A percentile compares a stretch with the other conserved stretches of the same genome.
Evolutionary conservation across 2,888 invertebrate genomes (phyloP).

Genomic region (Sipha maydis): DNA sequence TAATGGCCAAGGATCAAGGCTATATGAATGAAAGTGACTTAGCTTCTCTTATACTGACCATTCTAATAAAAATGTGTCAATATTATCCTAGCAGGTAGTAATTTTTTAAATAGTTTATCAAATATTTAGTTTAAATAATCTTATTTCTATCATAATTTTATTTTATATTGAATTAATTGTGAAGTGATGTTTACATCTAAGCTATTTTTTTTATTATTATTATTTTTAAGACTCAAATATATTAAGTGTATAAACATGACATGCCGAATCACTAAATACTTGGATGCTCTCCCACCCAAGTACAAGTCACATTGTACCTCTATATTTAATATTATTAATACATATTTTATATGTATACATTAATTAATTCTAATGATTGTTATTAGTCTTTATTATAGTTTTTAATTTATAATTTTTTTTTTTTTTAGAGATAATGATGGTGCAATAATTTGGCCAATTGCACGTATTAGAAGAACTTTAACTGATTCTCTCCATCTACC

Average conservation of each 20-base stretch:
- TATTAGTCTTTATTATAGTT: not conserved
- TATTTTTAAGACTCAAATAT: no score
- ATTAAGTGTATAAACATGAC: no score
- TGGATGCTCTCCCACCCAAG: no score
- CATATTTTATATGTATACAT: no score
- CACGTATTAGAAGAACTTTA: conserved; percentile 73
- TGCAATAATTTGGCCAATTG: conserved; percentile 95
- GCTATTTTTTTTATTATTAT: no score
- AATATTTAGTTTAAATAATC: not conserved
- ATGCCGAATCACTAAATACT: no score
- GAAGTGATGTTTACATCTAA: no score
- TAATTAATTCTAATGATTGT: no score
- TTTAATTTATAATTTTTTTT: conserved; percentile 20
- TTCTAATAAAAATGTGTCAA: conserved; percentile 90
- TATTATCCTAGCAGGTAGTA: conserved; percentile 91
- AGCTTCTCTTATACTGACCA: conserved; percentile 88
- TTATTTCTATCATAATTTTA: not conserved
- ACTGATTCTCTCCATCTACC: conserved; percentile 82
- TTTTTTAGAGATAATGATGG: conserved; percentile 81
- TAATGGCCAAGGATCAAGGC: conserved; percentile 83
- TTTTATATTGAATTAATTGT: not conserved
- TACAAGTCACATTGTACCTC: no score
- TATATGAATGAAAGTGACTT: conserved; percentile 94
- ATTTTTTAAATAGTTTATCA: not conserved
- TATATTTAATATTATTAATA: not conserved